A percentile compares a stretch with the other conserved stretches of the same genome.
Evolutionary conservation across 2,113 vertebrate species (phyloP).

Genomic region (Eublepharis macularius): DNA sequence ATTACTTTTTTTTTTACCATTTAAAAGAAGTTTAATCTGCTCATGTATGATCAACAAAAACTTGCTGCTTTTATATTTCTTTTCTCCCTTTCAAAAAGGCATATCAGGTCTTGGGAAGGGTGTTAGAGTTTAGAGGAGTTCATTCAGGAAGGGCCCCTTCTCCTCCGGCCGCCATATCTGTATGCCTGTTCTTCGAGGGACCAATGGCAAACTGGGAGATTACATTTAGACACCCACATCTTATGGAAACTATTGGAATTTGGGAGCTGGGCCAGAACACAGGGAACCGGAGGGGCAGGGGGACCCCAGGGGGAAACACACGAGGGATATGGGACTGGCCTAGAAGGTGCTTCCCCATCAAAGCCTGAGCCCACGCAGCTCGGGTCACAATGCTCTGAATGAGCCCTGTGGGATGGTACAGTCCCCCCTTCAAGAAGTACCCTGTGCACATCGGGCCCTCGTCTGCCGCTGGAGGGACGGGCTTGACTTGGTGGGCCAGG

Average conservation of each 20-base stretch:
- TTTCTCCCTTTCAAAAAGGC: slow-evolving; percentile 33
- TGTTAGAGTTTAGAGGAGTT: not conserved
- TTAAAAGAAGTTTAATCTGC: slow-evolving; percentile 54
- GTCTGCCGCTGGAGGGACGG: too few relatives aligned
- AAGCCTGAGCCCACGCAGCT: too few relatives aligned
- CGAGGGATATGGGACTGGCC: not conserved
- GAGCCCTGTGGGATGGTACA: too few relatives aligned
- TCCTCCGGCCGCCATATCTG: not conserved
- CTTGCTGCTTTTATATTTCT: slow-evolving; percentile 12
- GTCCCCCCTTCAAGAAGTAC: too few relatives aligned
- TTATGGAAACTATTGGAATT: accelerated
- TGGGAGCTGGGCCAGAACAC: accelerated
- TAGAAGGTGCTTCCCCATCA: too few relatives aligned
- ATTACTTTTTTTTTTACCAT: slow-evolving; percentile 67
- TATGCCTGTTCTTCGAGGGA: accelerated
- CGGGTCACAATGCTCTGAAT: too few relatives aligned
- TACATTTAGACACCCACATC: accelerated
- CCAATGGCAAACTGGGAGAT: not conserved
- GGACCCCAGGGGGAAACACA: not conserved
- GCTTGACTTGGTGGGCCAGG: too few relatives aligned
- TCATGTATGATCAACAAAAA: slow-evolving; percentile 48
- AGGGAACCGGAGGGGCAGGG: accelerated
- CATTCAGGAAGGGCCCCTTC: accelerated
- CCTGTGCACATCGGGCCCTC: too few relatives aligned
- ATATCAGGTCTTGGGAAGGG: slow-evolving; percentile 36